phyloP scores from a whole-genome alignment of 2,888 invertebrate genomes.

The Drosophila austrosaltans region DNA sequence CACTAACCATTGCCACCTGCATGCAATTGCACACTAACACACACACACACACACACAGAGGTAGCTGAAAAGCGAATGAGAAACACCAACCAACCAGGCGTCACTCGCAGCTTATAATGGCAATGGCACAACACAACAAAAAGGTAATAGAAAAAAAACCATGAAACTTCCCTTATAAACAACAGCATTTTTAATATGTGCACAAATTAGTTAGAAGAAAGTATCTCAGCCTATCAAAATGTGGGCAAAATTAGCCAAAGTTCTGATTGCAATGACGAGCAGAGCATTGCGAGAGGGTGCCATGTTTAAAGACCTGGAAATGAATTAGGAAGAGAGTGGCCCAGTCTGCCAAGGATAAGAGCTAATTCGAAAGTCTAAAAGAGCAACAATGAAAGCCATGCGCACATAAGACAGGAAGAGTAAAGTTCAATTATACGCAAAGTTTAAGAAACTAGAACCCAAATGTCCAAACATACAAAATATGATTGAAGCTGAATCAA shows the following conservation, averaged over 20 bases:
- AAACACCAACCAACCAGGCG: slow-evolving; percentile 57
- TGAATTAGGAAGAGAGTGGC: not conserved
- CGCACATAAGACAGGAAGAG: no score
- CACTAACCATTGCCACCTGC: slow-evolving; percentile 49
- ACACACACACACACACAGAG: slow-evolving; percentile 47
- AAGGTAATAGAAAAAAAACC: slow-evolving; percentile 20
- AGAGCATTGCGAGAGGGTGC: slow-evolving; percentile 37
- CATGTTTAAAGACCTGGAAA: slow-evolving; percentile 66
- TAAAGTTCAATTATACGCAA: no score
- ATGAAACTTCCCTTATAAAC: slow-evolving; percentile 7
- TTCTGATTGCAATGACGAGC: slow-evolving; percentile 44
- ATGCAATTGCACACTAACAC: slow-evolving; percentile 60
- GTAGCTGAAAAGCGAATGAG: slow-evolving; percentile 18
- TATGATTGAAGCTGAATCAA: no score
- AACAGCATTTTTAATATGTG: slow-evolving; percentile 46
- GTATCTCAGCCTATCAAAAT: slow-evolving; percentile 68
- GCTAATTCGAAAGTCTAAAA: slow-evolving; percentile 32
- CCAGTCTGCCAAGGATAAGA: slow-evolving; percentile 12
- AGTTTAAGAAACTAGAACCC: no score
- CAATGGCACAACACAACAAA: slow-evolving; percentile 31
- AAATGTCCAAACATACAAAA: no score
- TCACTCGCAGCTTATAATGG: slow-evolving; percentile 61
- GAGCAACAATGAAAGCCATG: no score
- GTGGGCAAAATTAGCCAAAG: slow-evolving; percentile 74
- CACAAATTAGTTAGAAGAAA: slow-evolving; percentile 34